Conservation (phyloP, 2,797 vertebrate genomes). For the Triplophysa bombifrons region DNA sequence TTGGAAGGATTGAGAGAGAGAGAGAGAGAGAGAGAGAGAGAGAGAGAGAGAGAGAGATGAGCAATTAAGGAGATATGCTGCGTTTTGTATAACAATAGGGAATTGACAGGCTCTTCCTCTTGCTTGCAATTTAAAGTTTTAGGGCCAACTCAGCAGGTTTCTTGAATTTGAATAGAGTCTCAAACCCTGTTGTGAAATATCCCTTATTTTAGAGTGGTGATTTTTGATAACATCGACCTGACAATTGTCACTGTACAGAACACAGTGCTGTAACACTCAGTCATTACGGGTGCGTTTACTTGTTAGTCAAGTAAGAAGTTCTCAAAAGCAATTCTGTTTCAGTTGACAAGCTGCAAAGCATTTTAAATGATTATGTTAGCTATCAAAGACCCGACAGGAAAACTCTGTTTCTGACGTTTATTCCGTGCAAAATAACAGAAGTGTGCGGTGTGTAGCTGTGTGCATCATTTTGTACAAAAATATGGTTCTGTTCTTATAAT, state of each 20-base stretch:
- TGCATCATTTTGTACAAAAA: too few relatives aligned
- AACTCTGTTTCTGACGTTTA: neutral
- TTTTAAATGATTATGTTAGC: conserved; percentile 17
- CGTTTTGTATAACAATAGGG: conserved; percentile 9
- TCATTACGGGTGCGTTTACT: neutral
- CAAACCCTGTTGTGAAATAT: conserved; percentile 11
- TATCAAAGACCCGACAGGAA: neutral
- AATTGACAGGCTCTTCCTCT: conserved; percentile 5
- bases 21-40: neutral
- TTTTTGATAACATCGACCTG: neutral
- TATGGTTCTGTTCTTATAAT: neutral
- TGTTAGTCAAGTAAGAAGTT: neutral
- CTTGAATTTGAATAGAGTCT: neutral
- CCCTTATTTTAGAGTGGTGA: neutral
- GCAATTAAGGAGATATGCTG: conserved; percentile 30
- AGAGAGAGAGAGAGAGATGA: neutral
- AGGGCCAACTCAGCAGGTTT: conserved; percentile 24
- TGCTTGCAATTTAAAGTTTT: conserved; percentile 11
- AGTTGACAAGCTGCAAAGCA: conserved; percentile 2
- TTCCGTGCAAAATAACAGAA: neutral
- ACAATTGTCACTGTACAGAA: neutral
- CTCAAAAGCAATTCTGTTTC: neutral
- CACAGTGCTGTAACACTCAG: conserved; percentile 1
- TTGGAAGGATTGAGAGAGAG: neutral
- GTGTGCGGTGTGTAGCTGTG: too few relatives aligned